Evolutionary conservation across 1,140 invertebrate genomes (phyloP), one percentile per base, ranked within the genome.

Genomic region (Pseudomyrmex dendroicus): DNA sequence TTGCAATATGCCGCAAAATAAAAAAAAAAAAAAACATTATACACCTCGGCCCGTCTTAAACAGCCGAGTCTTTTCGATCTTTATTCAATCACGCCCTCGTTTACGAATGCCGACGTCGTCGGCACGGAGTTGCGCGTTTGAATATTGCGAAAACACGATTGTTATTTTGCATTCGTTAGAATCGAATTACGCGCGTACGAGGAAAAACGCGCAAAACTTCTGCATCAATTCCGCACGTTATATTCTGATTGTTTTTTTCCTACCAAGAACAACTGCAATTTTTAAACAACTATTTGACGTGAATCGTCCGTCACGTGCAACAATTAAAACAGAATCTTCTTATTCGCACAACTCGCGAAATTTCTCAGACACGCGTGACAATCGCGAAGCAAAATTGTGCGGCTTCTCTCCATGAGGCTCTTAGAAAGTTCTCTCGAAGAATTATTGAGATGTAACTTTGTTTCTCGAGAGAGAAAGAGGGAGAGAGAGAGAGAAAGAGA

Each of bases 1-100:
- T 48, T 56, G 62, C 22, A 59, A 48, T 44, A 66, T 9, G 50
- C 10, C 7, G 66, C 59, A 20, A 15, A 17, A 5, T 35, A 5
- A 35, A 35, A 7, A 35, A 35, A 35, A 35, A 35, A 35, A 35
- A 35, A 7, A 1, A 35, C 35, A 35, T 35, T 20, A 35, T 20
- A 44, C 35, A 0, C n/a, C 68, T 50, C 17, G 15, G n/a, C 17
- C 8, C 20, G 66, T 84, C 59, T 4, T 46, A 84, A 70, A 59
- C 50, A 56, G 10, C 12, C 35, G 5, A 25, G 15, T 62, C 17
- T 67, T 1, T 46, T n/a, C 13, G 7, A 70, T 80, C 59, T 63
- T 70, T 84, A 61, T 72, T 70, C 35, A 44, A 25, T 63, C 35
- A 72, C 20, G 13, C 9, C 2, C 15, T 25, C 46, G 22, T 25